Evolutionary conservation across 2,113 vertebrate species (phyloP).

Genomic region (Seriola dumerili): DNA sequence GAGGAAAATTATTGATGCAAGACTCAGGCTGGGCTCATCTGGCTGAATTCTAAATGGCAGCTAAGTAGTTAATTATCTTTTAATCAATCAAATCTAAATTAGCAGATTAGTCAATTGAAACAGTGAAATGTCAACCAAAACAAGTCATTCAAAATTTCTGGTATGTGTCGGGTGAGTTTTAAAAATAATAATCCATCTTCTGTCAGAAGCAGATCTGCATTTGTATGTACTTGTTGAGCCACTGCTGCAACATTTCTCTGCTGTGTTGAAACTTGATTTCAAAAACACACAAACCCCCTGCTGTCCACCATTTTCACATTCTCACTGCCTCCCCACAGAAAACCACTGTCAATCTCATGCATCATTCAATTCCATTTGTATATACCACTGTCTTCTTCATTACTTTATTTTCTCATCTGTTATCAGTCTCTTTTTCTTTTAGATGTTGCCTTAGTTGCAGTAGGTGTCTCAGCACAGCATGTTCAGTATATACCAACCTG

Average conservation of each 20-base stretch:
- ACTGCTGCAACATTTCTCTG: not conserved
- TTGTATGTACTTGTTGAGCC: not conserved
- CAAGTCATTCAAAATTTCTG: not conserved
- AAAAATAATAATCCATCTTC: not conserved
- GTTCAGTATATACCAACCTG: constrained; percentile 78
- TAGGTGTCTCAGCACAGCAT: not conserved
- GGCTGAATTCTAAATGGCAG: not conserved
- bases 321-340: constrained; percentile 5
- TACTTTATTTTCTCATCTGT: not conserved
- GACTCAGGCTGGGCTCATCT: not conserved
- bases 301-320: constrained; percentile 23
- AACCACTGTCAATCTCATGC: not conserved
- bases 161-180: not conserved
- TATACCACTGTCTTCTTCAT: not conserved
- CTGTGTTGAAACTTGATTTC: constrained; percentile 25
- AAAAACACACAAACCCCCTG: constrained; percentile 12
- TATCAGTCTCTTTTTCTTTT: not conserved
- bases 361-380: not conserved
- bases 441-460: not conserved
- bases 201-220: not conserved
- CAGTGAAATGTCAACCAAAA: not conserved
- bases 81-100: not conserved
- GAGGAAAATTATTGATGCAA: not conserved
- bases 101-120: not conserved
- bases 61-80: not conserved